Conservation (phyloP, 2,888 invertebrate genomes). For the Herminia tarsipennalis region DNA sequence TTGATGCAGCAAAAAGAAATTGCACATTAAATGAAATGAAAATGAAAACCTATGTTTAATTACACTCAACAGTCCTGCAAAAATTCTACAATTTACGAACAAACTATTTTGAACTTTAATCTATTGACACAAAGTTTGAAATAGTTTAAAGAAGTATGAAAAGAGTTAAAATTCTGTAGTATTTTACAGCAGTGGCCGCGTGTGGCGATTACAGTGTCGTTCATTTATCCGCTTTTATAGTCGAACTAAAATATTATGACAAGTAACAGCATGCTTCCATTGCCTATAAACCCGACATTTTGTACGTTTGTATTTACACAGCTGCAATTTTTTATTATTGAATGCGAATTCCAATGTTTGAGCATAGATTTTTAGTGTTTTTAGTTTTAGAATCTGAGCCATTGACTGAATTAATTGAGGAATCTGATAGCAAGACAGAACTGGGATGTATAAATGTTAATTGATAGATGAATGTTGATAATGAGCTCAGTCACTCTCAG, state of each 20-base stretch:
- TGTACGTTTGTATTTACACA: conserved; percentile 25
- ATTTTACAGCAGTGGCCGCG: conserved; percentile 42
- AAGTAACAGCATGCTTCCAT: conserved; percentile 51
- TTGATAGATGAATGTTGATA: no score
- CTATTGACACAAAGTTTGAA: conserved; percentile 20
- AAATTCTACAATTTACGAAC: neutral
- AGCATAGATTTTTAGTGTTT: neutral
- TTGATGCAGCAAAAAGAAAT: conserved; percentile 3
- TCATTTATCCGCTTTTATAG: conserved; percentile 58
- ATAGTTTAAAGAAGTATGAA: conserved; percentile 11
- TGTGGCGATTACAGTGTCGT: conserved; percentile 51
- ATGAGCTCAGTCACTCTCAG: no score
- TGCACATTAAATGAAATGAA: conserved; percentile 14
- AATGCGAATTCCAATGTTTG: no score
- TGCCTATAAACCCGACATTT: conserved; percentile 46
- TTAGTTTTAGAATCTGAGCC: no score
- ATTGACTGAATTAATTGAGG: no score
- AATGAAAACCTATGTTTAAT: conserved; percentile 16
- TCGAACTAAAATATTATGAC: conserved; percentile 55
- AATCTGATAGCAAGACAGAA: no score
- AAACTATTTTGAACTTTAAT: conserved; percentile 13
- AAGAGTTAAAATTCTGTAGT: conserved; percentile 38
- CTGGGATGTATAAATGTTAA: no score
- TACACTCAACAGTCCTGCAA: conserved; percentile 8
- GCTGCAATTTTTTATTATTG: conserved; percentile 15